These are phyloP conservation scores for Bos indicus DNA, from an alignment of 2,113 vertebrate species.

Conservation along the genomic window DNA sequence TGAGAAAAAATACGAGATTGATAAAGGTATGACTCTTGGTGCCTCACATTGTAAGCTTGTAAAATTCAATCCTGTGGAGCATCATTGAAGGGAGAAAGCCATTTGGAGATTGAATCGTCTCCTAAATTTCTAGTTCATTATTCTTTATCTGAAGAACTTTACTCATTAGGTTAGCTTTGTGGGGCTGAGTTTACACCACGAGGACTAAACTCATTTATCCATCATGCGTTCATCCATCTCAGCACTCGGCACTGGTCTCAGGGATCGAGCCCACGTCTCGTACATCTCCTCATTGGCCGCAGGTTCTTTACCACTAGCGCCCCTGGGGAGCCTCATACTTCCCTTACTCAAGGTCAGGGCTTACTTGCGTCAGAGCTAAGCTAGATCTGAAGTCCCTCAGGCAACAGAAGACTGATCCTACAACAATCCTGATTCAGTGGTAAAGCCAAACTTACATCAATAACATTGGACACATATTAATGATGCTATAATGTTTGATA, in stretches of 20 bases:
- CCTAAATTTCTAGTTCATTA: not conserved
- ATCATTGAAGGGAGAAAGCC: not conserved
- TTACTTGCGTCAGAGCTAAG: not conserved
- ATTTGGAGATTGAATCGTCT: not conserved
- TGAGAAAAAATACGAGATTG: not conserved
- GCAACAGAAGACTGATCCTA: not conserved
- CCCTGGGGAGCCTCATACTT: fast-evolving
- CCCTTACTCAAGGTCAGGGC: fast-evolving
- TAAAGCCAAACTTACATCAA: not conserved
- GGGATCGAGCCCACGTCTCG: fast-evolving
- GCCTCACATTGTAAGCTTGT: not conserved
- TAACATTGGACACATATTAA: not conserved
- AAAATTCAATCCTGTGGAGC: not conserved
- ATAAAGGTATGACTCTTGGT: not conserved
- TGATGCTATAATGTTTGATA: not conserved
- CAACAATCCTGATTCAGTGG: not conserved
- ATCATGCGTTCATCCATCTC: fast-evolving
- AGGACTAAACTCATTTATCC: not conserved
- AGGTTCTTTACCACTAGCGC: not conserved
- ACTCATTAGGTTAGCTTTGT: not conserved
- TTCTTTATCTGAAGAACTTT: not conserved
- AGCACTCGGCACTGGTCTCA: not conserved
- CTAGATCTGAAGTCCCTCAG: not conserved
- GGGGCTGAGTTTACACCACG: no score
- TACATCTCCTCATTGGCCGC: not conserved